Conservation (phyloP, 2,888 invertebrate genomes). For the Drosophila imparisetae region DNA sequence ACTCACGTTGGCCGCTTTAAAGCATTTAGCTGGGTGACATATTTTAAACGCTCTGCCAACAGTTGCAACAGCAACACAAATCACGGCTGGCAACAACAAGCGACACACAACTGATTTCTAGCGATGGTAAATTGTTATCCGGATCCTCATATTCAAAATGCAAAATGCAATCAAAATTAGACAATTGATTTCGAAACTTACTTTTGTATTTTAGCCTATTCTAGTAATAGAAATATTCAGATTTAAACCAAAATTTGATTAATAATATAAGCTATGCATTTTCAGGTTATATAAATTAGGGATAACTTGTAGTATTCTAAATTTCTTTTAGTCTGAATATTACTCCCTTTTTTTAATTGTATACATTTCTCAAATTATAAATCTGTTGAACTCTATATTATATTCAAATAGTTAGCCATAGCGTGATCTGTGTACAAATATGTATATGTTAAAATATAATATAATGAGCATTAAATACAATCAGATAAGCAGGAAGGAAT, state of each 20-base stretch:
- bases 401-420: not conserved
- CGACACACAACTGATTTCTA: constrained; percentile 30
- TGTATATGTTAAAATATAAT: not conserved
- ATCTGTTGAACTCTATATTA: not conserved
- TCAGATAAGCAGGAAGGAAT: not conserved
- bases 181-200: not conserved
- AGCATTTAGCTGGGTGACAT: constrained; percentile 77
- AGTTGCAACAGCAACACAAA: constrained; percentile 73
- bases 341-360: not conserved
- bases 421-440: not conserved
- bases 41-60: constrained; percentile 76
- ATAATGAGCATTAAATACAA: not conserved
- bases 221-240: accelerated
- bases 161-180: not conserved
- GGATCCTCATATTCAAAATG: not conserved
- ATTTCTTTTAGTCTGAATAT: not conserved
- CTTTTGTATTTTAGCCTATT: accelerated
- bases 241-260: no score
- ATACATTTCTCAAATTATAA: not conserved
- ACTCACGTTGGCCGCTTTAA: constrained; percentile 76
- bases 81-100: constrained; percentile 54
- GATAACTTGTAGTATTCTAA: not conserved
- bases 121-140: constrained; percentile 26
- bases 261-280: not conserved
- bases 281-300: not conserved